Evolutionary conservation across 1,140 invertebrate species (phyloP).

Genomic region (Anagrus nilaparvatae): DNA sequence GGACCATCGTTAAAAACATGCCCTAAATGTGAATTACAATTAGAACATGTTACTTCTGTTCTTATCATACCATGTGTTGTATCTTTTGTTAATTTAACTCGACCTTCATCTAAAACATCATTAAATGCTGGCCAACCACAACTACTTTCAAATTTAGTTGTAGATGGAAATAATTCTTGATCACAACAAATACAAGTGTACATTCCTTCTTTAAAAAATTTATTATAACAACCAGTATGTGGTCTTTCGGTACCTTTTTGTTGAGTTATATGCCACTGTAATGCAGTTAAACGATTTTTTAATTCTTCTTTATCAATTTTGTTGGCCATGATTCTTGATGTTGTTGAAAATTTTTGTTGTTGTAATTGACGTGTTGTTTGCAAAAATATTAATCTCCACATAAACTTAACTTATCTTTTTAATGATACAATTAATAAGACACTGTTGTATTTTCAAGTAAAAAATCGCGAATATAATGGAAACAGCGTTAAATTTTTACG

Average conservation of each 20-base stretch:
- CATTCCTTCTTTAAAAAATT: constrained; percentile 75
- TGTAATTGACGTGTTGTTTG: background rate
- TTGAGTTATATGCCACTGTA: constrained; percentile 92
- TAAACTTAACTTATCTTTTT: too few relatives aligned
- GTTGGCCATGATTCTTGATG: constrained; percentile 2
- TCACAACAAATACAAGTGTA: constrained; percentile 90
- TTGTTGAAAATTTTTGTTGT: constrained; percentile 7
- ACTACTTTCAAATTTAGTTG: constrained; percentile 89
- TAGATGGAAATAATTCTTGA: constrained; percentile 81
- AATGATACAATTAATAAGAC: too few relatives aligned
- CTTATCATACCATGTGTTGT: constrained; percentile 81
- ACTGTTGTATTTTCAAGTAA: too few relatives aligned
- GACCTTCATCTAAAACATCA: constrained; percentile 81
- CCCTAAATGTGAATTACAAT: constrained; percentile 89
- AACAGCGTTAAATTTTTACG: too few relatives aligned
- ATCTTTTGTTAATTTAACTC: constrained; percentile 80
- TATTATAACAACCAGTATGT: constrained; percentile 79
- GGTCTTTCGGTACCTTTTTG: constrained; percentile 89
- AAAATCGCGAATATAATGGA: too few relatives aligned
- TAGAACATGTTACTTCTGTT: constrained; percentile 78
- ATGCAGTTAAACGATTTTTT: constrained; percentile 73
- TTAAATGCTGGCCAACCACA: constrained; percentile 98
- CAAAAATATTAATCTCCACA: too few relatives aligned
- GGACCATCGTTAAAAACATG: constrained; percentile 98
- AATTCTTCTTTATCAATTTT: constrained; percentile 69